Base-by-base conservation (phyloP, 1,140 invertebrate species). In the Tribolium castaneum region DNA sequence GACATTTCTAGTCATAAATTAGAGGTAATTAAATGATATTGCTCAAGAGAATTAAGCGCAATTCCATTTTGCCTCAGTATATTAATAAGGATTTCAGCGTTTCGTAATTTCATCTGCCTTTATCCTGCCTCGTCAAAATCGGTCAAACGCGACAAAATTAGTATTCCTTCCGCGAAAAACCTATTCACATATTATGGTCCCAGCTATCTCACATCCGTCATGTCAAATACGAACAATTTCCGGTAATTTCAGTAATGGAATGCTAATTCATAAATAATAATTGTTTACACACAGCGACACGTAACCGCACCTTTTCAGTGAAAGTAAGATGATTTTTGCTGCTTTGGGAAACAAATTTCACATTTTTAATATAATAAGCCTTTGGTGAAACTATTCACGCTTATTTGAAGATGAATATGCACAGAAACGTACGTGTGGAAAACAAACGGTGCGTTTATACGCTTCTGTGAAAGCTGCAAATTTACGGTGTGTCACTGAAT, bases 211-310 rank as follows among this genome's bases (percentile, higher is more conserved):
- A 66, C 59, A 66, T 66, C 30, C 59, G 59, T 35, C 30, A 66
- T 10, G 59, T 66, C 59, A 25, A 30, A 62, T 62, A 30, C 13
- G 56, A 30, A 62, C 22, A 30, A 35, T 66, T 66, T 66, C 59
- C 59, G 59, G 59, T 35, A 66, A 66, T 66, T 66, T 66, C 54
- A 66, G 10, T 30, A 34, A 66, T 22, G 30, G 59, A 66, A 66
- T 66, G 59, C 59, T 66, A 66, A 66, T 66, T 35, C 30, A 35
- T 66, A 66, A 66, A 66, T 66, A 66, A 66, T 66, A 66, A 66
- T 66, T 66, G 19, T 66, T 66, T 66, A 14, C 34, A 66, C 22
- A 30, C 30, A 5, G 30, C 59, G 3, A 66, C 59, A 66, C 59
- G 59, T 66, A 35, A 66, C 30, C 10, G 10, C 13, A 66, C 10